Percentiles rank a stretch among this genome's conserved stretches.
These are phyloP conservation scores for Drosophila kokeensis DNA, from an alignment of 2,888 invertebrate genomes.

Conservation along the genomic window DNA sequence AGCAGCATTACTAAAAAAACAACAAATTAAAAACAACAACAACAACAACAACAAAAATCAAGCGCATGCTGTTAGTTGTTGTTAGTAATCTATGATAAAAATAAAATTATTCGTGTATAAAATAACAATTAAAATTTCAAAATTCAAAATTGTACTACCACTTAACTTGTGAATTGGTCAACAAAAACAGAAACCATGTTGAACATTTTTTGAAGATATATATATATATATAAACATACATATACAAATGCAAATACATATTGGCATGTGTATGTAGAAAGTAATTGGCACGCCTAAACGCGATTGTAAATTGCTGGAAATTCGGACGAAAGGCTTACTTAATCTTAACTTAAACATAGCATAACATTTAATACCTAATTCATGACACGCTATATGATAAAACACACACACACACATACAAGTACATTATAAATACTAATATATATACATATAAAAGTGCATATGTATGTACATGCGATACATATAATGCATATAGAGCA, in stretches of 20 bases:
- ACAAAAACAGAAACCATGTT: constrained; percentile 22
- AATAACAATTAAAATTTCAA: constrained; percentile 38
- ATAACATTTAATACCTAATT: constrained; percentile 29
- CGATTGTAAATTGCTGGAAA: constrained; percentile 69
- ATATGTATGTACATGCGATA: constrained; percentile 32
- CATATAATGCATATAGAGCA: constrained; percentile 48
- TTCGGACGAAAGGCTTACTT: constrained; percentile 58
- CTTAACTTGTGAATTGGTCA: constrained; percentile 46
- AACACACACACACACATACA: constrained; percentile 11
- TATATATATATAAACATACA: constrained; percentile 5
- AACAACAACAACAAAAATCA: constrained; percentile 38
- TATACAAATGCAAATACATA: constrained; percentile 7
- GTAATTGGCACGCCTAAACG: constrained; percentile 36
- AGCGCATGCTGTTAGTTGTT: constrained; percentile 76
- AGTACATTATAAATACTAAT: constrained; percentile 21
- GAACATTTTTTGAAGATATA: constrained; percentile 32
- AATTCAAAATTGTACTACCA: constrained; percentile 47
- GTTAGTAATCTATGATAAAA: constrained; percentile 71
- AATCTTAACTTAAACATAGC: constrained; percentile 64
- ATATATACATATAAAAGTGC: constrained; percentile 23
- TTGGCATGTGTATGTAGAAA: not conserved
- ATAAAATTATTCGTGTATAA: constrained; percentile 58
- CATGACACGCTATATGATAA: constrained; percentile 34
- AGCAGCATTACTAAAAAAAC: constrained; percentile 48
- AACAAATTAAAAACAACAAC: constrained; percentile 38